Evolutionary conservation across 2,113 vertebrate species (phyloP).

Genomic region (Brachypteracias leptosomus): DNA sequence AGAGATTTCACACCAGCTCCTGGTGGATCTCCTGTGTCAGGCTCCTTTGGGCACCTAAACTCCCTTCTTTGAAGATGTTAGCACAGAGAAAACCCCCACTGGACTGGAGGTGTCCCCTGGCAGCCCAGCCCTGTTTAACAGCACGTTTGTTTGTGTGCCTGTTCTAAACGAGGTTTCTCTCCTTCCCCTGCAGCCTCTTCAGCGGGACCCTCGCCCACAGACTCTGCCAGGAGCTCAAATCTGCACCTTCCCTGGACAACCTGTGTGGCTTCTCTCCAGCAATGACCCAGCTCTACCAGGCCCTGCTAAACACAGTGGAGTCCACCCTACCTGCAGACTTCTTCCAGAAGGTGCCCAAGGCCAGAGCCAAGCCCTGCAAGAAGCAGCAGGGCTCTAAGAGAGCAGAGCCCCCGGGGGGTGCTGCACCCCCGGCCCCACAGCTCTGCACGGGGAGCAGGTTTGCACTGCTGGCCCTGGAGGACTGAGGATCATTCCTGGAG

Average conservation of each 20-base stretch:
- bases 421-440: neutral
- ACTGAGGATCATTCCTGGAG: neutral
- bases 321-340: constrained; percentile 28
- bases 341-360: constrained; percentile 38
- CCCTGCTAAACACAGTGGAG: constrained; percentile 55
- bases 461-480: constrained; percentile 45
- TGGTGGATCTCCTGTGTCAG: neutral
- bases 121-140: neutral
- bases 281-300: constrained; percentile 75
- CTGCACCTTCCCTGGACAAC: constrained; percentile 64
- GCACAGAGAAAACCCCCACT: neutral
- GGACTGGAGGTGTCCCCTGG: neutral
- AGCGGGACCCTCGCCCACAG: constrained; percentile 86
- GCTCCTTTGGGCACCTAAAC: neutral
- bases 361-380: constrained; percentile 17
- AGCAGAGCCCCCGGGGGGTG: neutral
- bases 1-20: neutral
- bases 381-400: constrained; percentile 10
- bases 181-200: constrained; percentile 80
- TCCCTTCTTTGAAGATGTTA: neutral
- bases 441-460: constrained; percentile 58
- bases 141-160: neutral
- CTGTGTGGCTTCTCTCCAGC: constrained; percentile 69
- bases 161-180: neutral
- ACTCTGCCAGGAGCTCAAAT: constrained; percentile 73